Percentiles rank a stretch among this genome's conserved stretches.
Evolutionary conservation across 2,797 vertebrate species (phyloP).

Genomic region (Selene dorsalis): DNA sequence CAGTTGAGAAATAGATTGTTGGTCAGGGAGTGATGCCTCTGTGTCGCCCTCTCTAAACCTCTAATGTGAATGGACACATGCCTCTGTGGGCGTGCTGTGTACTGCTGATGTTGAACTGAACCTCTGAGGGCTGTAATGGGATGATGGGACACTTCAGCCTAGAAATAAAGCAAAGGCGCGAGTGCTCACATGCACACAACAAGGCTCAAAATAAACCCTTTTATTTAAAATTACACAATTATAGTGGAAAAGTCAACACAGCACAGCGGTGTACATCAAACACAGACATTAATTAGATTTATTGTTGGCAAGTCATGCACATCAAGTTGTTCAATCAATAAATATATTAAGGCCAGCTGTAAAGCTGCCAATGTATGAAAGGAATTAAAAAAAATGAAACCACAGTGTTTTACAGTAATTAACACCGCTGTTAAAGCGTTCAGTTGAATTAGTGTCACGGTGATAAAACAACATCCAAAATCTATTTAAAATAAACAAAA

Average conservation of each 20-base stretch:
- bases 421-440: not conserved
- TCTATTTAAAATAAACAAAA: too few relatives aligned
- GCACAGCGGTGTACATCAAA: conserved; percentile 25
- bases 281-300: conserved; percentile 35
- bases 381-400: not conserved
- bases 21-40: conserved; percentile 45
- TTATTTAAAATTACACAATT: conserved; percentile 26
- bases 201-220: not conserved
- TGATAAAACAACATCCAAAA: not conserved
- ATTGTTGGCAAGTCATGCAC: conserved; percentile 23
- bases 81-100: conserved; percentile 27
- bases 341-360: conserved; percentile 21
- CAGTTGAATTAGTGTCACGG: not conserved
- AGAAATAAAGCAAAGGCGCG: conserved; percentile 1
- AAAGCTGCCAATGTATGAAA: conserved; percentile 3
- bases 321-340: conserved; percentile 34
- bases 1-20: conserved; percentile 60
- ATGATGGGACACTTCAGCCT: conserved; percentile 35
- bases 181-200: not conserved
- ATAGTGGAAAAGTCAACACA: conserved; percentile 62
- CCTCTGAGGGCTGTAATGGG: conserved; percentile 25
- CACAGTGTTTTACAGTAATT: not conserved
- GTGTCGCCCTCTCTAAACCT: conserved; percentile 22
- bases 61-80: conserved; percentile 21
- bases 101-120: conserved; percentile 22